Base-by-base conservation (phyloP, 2,797 vertebrate genomes). In the Picus viridis region DNA sequence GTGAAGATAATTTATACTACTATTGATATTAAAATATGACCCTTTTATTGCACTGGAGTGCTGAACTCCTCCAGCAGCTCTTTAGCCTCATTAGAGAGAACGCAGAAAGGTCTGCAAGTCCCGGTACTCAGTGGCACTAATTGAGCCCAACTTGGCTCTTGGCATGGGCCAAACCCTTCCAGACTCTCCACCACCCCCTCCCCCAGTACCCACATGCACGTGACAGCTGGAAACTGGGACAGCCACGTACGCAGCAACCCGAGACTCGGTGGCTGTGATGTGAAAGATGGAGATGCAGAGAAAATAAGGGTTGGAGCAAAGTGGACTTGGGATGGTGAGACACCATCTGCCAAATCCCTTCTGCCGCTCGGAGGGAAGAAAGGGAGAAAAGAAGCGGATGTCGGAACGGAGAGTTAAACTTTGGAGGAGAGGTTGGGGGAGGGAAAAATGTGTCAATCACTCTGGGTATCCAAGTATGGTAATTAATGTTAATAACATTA, bases 401-500 rank as follows among this genome's bases (percentile, higher is more conserved):
- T 62, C 2, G 3, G 47, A 85, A 79, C 45, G 70, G 82, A 61
- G 83, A 62, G 75, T 62, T 86, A 54, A 86, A 72, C 63, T 88
- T 76, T 29, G 72, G 88, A 83, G 49, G 59, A 75, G 68, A 92
- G 63, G 59, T 67, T 79, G 54, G 56, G 58, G 74, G 83, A 79
- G 80, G 81, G 71, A 80, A 16, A 67, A 83, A 47, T 0, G 12
- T 34, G 84, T 84, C 92, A 94, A 77, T 90, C 63, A 82, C 26
- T 75, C 77, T 10, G 54, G 23, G 51, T 64, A 62, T 82, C 64
- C 30, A 64, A 93, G 89, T 62, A 70, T n/a, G 65, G 83, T 93
- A 90, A 88, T 94, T 88, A 83, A 93, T 88, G 89, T 77, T 95
- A 94, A 95, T 86, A 81, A 71, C 73, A 77, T 73, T 94, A 91